Percentiles rank a stretch among this genome's conserved stretches.
These are phyloP conservation scores for Eupithecia subumbrata DNA, from an alignment of 2,888 invertebrate genomes.

Conservation along the genomic window DNA sequence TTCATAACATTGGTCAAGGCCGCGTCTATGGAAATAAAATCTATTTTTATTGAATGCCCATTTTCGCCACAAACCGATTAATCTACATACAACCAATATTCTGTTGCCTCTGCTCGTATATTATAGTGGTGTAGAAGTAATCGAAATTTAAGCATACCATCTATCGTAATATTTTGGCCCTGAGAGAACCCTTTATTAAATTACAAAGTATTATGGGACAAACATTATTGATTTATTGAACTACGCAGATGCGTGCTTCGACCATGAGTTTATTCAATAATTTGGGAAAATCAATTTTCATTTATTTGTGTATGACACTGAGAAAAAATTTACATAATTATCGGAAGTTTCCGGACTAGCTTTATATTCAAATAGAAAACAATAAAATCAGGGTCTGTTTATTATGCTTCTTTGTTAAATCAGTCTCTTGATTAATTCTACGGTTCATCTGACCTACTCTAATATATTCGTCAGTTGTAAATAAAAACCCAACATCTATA, in stretches of 20 bases:
- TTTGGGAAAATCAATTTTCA: constrained; percentile 49
- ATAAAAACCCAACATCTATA: not conserved
- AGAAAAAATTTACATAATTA: constrained; percentile 48
- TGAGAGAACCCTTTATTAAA: not conserved
- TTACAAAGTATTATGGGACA: not conserved
- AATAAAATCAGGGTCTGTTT: constrained; percentile 33
- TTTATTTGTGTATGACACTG: constrained; percentile 50
- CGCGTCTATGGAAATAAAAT: constrained; percentile 21
- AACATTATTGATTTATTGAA: not conserved
- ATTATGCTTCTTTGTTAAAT: constrained; percentile 25
- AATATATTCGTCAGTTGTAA: not conserved
- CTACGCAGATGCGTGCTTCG: constrained; percentile 38
- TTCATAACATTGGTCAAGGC: constrained; percentile 37
- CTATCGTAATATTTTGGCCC: not conserved
- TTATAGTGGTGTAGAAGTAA: not conserved
- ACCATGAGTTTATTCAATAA: constrained; percentile 46
- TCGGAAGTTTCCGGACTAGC: constrained; percentile 54
- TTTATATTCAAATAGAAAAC: constrained; percentile 37
- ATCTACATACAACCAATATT: not conserved
- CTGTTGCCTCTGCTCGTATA: not conserved
- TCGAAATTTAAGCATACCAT: not conserved
- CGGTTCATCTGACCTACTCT: not conserved
- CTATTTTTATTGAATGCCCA: constrained; percentile 7
- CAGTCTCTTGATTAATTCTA: not conserved
- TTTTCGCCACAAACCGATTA: not conserved